Evolutionary conservation across 2,113 vertebrate species (phyloP), one percentile per base, ranked within the genome.

Genomic region (Stigmatopora argus): DNA sequence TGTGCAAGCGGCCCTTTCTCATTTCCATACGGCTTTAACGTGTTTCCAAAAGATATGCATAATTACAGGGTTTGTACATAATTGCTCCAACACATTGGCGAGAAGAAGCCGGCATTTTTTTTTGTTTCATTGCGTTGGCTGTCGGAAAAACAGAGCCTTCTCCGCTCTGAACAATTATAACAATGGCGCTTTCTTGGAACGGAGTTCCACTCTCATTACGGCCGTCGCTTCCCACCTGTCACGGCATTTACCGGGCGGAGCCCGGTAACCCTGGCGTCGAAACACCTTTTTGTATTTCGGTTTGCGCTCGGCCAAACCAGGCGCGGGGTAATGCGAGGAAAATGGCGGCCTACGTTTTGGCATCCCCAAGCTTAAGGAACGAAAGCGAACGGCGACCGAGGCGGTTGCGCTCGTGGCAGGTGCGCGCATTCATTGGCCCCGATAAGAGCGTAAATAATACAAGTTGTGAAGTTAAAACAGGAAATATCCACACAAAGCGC

Each of bases 1-100:
- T 73, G 71, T 78, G 85, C 78, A 85, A 84, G 75, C 74, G 72
- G 75, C 78, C 79, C 78, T 34, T 78, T 81, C 87, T 88, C 80
- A 88, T 89, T 89, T 88, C 85, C 88, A 90, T 89, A 87, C 87
- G 80, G 86, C 86, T 89, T 79, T 87, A 85, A 85, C 83, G 82
- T 87, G 88, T 87, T 89, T 88, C 85, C 84, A 85, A 86, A 87
- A 89, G 89, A 91, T 88, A 87, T 84, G 85, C 89, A 90, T 88
- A 87, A 91, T 90, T 88, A 87, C 76, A 83, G 85, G 88, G 83
- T 87, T 87, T 89, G 87, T 87, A 84, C 78, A 83, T 87, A 91
- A 90, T 90, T 91, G 87, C 84, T 85, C 78, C 73, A 87, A 88
- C 84, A 85, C 87, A 75, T 72, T 86, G 78, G 68, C 69, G 71